Conservation (phyloP, 1,140 invertebrate species). For the Harlomillsia oculata region DNA sequence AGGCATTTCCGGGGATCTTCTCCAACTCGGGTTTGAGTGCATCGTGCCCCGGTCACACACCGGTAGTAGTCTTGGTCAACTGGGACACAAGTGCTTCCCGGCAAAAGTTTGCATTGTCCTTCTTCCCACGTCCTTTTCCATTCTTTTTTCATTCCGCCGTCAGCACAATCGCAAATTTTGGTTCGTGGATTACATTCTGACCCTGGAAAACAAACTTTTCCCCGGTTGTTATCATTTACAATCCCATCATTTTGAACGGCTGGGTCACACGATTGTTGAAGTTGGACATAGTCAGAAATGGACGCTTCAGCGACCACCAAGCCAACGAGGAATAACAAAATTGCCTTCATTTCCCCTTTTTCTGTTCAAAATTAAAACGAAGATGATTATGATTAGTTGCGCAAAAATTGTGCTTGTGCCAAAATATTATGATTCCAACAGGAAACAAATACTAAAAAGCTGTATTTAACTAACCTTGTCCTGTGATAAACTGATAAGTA, state of each 20-base stretch:
- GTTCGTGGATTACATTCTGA: conserved; percentile 7
- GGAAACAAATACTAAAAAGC: no score
- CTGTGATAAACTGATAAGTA: no score
- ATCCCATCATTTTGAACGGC: neutral
- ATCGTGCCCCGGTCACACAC: conserved; percentile 2
- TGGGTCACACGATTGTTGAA: neutral
- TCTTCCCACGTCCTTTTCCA: conserved; percentile 1
- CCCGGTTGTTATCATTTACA: neutral
- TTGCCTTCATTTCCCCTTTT: no score
- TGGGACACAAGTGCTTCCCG: neutral
- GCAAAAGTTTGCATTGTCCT: neutral
- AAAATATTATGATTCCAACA: no score
- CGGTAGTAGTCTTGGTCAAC: conserved; percentile 14
- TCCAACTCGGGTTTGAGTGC: neutral
- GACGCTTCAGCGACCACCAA: no score
- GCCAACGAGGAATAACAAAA: no score
- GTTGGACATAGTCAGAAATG: neutral
- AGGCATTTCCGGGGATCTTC: neutral
- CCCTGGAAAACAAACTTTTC: conserved; percentile 8
- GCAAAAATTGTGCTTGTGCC: no score
- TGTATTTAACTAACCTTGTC: no score
- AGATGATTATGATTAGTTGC: no score
- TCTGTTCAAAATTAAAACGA: no score
- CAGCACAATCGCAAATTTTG: conserved; percentile 10
- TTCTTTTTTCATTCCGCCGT: neutral